A percentile compares a stretch with the other conserved stretches of the same genome.
phyloP scores from a whole-genome alignment of 1,140 invertebrate species.

The Dermatophagoides farinae region DNA sequence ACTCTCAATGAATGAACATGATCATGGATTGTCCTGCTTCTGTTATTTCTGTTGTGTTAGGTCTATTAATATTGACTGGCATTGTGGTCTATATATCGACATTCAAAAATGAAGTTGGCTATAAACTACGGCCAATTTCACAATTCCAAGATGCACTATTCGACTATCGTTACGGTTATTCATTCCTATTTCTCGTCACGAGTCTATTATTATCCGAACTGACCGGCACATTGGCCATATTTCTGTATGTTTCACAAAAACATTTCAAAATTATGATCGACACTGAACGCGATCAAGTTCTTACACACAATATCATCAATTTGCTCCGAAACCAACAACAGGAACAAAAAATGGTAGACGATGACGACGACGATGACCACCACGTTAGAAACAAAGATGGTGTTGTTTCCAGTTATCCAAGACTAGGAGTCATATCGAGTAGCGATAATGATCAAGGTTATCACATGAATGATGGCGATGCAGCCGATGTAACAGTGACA shows the following conservation, averaged over 20 bases:
- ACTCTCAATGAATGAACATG: background rate
- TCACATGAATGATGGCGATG: background rate
- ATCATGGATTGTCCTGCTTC: background rate
- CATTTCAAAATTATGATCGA: constrained; percentile 27
- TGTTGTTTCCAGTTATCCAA: background rate
- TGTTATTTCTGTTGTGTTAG: constrained; percentile 30
- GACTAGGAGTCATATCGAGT: background rate
- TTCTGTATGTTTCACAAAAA: constrained; percentile 56
- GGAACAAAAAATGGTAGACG: background rate
- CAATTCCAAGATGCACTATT: constrained; percentile 43
- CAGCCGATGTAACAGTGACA: no score
- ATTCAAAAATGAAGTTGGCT: constrained; percentile 67
- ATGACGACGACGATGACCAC: background rate
- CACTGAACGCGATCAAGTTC: constrained; percentile 27
- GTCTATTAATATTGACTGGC: constrained; percentile 62
- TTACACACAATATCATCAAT: background rate
- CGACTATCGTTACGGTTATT: constrained; percentile 63
- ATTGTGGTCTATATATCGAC: constrained; percentile 79
- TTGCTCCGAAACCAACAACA: background rate
- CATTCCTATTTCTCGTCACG: constrained; percentile 58
- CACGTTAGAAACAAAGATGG: background rate
- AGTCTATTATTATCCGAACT: constrained; percentile 61
- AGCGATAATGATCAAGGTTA: background rate
- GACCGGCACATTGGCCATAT: constrained; percentile 60
- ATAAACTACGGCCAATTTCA: constrained; percentile 55